Evolutionary conservation across 2,797 vertebrate genomes (phyloP).

Genomic region (Galaxias olidus): DNA sequence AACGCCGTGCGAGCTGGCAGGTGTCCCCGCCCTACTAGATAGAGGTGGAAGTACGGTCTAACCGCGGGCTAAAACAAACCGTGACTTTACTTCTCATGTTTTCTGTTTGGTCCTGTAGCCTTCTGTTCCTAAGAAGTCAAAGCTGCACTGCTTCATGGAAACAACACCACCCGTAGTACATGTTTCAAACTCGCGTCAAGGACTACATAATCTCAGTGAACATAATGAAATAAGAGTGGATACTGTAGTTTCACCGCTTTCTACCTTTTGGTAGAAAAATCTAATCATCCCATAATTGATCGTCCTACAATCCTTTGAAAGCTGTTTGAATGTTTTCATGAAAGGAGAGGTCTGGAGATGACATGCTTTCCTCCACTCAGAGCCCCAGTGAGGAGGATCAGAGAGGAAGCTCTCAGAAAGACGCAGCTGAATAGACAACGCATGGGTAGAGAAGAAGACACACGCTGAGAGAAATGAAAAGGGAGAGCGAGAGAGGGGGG

Average conservation of each 20-base stretch:
- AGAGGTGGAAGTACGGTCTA: conserved; percentile 2
- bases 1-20: background rate
- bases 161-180: too few relatives aligned
- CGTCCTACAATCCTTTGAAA: too few relatives aligned
- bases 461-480: background rate
- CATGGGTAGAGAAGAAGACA: background rate
- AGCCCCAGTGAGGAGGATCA: background rate
- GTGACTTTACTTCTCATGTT: too few relatives aligned
- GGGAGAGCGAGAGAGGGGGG: background rate
- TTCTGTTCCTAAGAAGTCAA: too few relatives aligned
- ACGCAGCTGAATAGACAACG: background rate
- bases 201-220: background rate
- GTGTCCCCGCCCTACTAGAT: background rate
- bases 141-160: too few relatives aligned
- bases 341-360: background rate
- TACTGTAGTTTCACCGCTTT: background rate
- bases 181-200: background rate
- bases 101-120: too few relatives aligned
- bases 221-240: background rate
- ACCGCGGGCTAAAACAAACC: too few relatives aligned
- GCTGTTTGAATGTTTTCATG: too few relatives aligned
- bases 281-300: too few relatives aligned
- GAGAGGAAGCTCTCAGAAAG: background rate
- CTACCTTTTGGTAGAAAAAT: too few relatives aligned
- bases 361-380: background rate